phyloP scores from a whole-genome alignment of 23 tunicate genomes.

The Styela clava region DNA sequence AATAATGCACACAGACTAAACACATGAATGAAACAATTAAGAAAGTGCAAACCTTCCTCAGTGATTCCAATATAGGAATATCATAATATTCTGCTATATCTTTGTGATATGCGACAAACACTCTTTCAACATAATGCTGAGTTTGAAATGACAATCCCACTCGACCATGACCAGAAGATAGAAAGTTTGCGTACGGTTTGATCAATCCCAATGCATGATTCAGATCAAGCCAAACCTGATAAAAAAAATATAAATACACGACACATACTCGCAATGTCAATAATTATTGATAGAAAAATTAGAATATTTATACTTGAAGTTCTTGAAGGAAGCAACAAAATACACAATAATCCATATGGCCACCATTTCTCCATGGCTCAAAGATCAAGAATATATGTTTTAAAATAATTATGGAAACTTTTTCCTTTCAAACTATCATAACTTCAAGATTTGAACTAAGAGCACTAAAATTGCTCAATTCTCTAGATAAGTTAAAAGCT shows the following conservation, averaged over 20 bases:
- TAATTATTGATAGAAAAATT: neutral
- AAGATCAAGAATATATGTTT: too few species aligned
- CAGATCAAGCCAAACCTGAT: slow-evolving; percentile 71
- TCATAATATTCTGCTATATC: slow-evolving; percentile 43
- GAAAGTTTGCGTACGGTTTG: slow-evolving; percentile 40
- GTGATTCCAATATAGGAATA: slow-evolving; percentile 48
- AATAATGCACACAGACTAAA: too few species aligned
- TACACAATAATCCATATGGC: too few species aligned
- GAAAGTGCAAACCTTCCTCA: slow-evolving; percentile 40
- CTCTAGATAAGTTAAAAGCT: too few species aligned
- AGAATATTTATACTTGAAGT: neutral
- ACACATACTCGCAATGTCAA: neutral
- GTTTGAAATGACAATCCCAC: slow-evolving; percentile 18
- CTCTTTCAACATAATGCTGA: slow-evolving; percentile 72
- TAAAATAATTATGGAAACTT: too few species aligned
- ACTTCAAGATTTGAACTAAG: too few species aligned
- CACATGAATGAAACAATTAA: neutral
- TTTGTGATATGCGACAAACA: slow-evolving; percentile 30
- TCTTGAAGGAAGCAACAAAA: neutral
- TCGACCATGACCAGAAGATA: slow-evolving; percentile 9
- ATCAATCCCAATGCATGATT: slow-evolving; percentile 37
- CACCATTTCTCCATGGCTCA: too few species aligned
- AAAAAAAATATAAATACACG: neutral
- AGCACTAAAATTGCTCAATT: too few species aligned
- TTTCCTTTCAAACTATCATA: too few species aligned